Evolutionary conservation across 2,888 invertebrate genomes (phyloP).

Genomic region (Nipponacmea schrenckii): DNA sequence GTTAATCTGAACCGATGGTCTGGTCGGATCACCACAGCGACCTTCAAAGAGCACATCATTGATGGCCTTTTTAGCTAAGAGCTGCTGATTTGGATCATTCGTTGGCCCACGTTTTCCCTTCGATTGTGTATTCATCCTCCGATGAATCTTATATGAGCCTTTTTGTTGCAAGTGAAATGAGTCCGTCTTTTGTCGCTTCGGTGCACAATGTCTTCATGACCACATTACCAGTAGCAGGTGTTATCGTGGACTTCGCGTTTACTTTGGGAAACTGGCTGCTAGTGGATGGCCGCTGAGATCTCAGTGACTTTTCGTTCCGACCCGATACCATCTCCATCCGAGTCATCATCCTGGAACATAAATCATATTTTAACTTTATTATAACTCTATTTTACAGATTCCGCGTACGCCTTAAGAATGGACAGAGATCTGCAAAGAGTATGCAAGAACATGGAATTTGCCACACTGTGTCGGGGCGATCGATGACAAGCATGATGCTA

Average conservation of each 20-base stretch:
- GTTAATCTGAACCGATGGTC: background rate
- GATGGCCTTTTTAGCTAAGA: background rate
- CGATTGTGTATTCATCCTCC: background rate
- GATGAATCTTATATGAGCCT: background rate
- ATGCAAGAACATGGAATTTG: conserved; percentile 19
- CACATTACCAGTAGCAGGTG: background rate
- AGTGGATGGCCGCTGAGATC: background rate
- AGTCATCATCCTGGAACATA: background rate
- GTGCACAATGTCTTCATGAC: background rate
- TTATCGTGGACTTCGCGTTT: background rate
- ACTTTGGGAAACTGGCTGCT: too few relatives aligned
- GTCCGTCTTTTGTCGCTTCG: background rate
- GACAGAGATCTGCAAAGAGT: conserved; percentile 10
- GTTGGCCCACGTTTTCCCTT: background rate
- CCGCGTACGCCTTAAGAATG: background rate
- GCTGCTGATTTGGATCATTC: background rate
- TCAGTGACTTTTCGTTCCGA: background rate
- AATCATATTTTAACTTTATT: background rate
- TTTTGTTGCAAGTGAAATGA: background rate
- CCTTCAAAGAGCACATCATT: conserved; percentile 1
- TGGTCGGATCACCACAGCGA: background rate
- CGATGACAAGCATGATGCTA: background rate
- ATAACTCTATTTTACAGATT: background rate
- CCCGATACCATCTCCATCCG: background rate
- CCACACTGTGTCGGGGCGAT: conserved; percentile 18